Evolutionary conservation across 2,797 vertebrate species (phyloP), one percentile per base, ranked within the genome.

Genomic region (Sebastes taczanowskii): DNA sequence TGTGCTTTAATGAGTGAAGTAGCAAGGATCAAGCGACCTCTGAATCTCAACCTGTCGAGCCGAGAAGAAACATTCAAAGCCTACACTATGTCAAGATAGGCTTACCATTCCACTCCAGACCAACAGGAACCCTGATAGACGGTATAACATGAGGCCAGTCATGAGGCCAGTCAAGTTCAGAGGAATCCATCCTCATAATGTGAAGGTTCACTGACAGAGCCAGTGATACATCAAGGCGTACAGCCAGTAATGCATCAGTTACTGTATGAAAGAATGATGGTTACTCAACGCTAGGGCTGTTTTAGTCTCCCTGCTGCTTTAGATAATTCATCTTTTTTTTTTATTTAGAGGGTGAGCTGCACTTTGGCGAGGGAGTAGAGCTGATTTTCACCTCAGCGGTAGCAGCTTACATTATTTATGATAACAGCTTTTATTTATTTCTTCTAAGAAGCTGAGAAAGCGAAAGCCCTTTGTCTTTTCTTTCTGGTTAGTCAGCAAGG

Each of bases 401-500:
- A 75, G 64, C 42, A 34, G 30, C 75, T 71, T 77, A 66, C 53
- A 56, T 77, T 86, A 82, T 89, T 90, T 86, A 84, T 83, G 80
- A 87, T 75, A 52, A 77, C 38, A 0, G 35, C 49, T 32, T 78
- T 81, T 83, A 82, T 84, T 80, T 82, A 72, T 80, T 80, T 77
- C 27, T 30, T 52, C 71, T 84, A 65, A 80, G 71, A 78, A 71
- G 66, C 76, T 74, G 78, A 81, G 49, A 71, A 46, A 61, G 65
- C 4, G 7, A 2, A 59, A 79, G 75, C 53, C 35, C 68, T 70
- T 71, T 88, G 81, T 85, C 60, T 86, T 76, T 86, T 62, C 73
- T 90, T 89, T 88, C 74, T 66, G 76, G 60, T 82, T 78, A 83
- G 85, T 89, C 89, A 88, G 86, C 85, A 89, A 83, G 82, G 89